Evolutionary conservation across 2,797 vertebrate species (phyloP).

Genomic region (Scomberomorus guttatus): DNA sequence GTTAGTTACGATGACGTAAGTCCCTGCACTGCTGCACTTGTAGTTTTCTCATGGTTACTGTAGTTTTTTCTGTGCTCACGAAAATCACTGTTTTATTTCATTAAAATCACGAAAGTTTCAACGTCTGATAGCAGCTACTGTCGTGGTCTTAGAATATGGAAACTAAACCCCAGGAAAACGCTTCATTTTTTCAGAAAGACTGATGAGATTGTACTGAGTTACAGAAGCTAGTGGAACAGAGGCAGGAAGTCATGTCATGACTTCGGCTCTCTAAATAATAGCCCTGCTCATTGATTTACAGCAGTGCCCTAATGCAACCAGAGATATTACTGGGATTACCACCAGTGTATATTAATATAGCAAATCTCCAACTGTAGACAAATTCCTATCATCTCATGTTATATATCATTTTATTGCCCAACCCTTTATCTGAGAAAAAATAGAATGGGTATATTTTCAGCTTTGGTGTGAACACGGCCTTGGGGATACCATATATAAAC

Average conservation of each 20-base stretch:
- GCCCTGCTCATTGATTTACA: neutral
- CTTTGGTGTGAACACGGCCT: constrained; percentile 23
- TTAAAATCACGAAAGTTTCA: too few species aligned
- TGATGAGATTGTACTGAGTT: too few species aligned
- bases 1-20: neutral
- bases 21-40: too few species aligned
- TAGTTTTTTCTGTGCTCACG: too few species aligned
- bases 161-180: neutral
- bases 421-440: neutral
- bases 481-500: constrained; percentile 55
- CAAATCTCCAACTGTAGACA: constrained; percentile 20
- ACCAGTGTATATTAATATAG: constrained; percentile 18
- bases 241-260: too few species aligned
- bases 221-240: too few species aligned
- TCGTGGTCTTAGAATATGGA: too few species aligned
- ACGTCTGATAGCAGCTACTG: too few species aligned
- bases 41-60: too few species aligned
- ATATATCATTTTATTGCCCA: constrained; percentile 17
- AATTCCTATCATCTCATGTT: constrained; percentile 29
- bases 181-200: neutral
- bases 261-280: too few species aligned
- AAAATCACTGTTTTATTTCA: too few species aligned
- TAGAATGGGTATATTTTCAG: constrained; percentile 22
- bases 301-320: neutral
- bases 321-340: neutral